phyloP scores from a whole-genome alignment of 2,113 vertebrate genomes.

The Apus apus region DNA sequence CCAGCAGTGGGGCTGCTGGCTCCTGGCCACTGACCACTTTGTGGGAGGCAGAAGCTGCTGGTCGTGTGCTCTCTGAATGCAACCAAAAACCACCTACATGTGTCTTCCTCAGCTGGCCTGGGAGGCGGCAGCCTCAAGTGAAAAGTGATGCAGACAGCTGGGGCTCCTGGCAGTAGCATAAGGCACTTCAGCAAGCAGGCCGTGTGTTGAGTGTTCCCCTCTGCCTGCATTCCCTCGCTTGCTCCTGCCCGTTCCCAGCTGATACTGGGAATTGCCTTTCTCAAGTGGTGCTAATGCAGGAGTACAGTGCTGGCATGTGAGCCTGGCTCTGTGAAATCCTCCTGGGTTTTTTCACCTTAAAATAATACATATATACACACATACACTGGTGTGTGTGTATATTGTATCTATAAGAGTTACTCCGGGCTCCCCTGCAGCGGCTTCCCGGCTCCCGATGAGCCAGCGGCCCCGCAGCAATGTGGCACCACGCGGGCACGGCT shows the following conservation, averaged over 20 bases:
- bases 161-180: background rate
- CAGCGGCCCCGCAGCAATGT: background rate
- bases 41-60: background rate
- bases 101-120: background rate
- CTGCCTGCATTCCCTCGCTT: background rate
- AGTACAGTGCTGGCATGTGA: background rate
- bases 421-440: background rate
- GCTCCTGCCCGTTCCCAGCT: background rate
- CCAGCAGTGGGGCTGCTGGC: background rate
- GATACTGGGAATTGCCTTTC: background rate
- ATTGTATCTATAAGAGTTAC: too few relatives aligned
- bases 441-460: background rate
- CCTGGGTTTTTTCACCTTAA: background rate
- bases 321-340: background rate
- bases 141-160: background rate
- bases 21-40: accelerated
- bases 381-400: too few relatives aligned
- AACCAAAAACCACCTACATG: accelerated
- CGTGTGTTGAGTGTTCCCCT: background rate
- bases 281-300: background rate
- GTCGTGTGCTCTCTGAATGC: background rate
- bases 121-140: background rate
- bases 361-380: too few relatives aligned
- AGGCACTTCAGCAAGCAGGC: background rate
- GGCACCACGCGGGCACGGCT: background rate